Evolutionary conservation across 2,113 vertebrate genomes (phyloP).

Genomic region (Toxotes chatareus): DNA sequence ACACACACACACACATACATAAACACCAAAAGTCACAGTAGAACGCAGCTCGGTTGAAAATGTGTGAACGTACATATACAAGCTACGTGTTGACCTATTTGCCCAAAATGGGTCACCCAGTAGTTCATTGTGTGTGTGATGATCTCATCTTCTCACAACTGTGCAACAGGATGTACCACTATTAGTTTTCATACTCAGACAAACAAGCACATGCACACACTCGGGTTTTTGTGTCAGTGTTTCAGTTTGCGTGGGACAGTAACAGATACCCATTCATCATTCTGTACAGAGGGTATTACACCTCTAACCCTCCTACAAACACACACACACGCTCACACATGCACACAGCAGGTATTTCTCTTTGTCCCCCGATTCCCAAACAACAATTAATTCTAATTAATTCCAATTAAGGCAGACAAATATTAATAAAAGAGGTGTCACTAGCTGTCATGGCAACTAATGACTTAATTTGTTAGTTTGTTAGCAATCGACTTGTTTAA

Average conservation of each 20-base stretch:
- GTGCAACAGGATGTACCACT: slow-evolving; percentile 14
- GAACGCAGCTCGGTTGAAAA: not conserved
- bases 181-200: not conserved
- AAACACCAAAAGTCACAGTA: slow-evolving; percentile 1
- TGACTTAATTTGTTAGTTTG: slow-evolving; percentile 71
- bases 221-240: slow-evolving; percentile 32
- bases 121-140: slow-evolving; percentile 52
- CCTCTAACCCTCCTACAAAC: not conserved
- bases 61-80: not conserved
- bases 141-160: slow-evolving; percentile 53
- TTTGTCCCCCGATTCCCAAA: slow-evolving; percentile 38
- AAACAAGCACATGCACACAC: not conserved
- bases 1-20: not conserved
- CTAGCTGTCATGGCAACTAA: slow-evolving; percentile 61
- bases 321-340: not conserved
- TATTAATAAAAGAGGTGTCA: slow-evolving; percentile 67
- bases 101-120: slow-evolving; percentile 55
- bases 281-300: slow-evolving; percentile 5
- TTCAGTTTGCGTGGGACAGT: slow-evolving; percentile 3
- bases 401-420: slow-evolving; percentile 55
- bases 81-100: slow-evolving; percentile 59
- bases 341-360: not conserved
- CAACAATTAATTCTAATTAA: slow-evolving; percentile 56
- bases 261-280: slow-evolving; percentile 45
- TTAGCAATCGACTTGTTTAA: slow-evolving; percentile 65